Evolutionary conservation across 2,797 vertebrate species (phyloP), one percentile per base, ranked within the genome.

Genomic region (Semotilus atromaculatus): DNA sequence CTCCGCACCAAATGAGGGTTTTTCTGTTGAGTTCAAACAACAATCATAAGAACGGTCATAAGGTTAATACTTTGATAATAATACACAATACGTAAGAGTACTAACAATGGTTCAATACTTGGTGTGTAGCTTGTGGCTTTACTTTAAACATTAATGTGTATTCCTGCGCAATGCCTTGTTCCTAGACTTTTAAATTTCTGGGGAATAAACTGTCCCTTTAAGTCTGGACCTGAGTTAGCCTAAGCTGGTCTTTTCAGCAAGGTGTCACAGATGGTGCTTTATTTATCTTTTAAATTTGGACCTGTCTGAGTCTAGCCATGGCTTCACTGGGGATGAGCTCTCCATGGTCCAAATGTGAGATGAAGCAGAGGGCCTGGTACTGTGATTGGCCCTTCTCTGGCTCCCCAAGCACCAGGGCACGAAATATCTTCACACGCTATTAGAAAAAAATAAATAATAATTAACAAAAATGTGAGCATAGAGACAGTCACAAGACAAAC

Each of bases 261-360:
- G 21, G 23, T 58, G 53, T 8, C 21, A 58, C 16, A 55, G 79
- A 75, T 23, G 34, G 31, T 26, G 45, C 48, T 55, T 55, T 23
- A 55, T 45, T 45, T 45, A 45, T 14, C 43, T 81, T 36, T 72
- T 34, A 38, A 58, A 36, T 58, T 31, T 88, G 89, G 60, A 97
- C 96, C 94, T 97, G 96, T 74, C 96, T 91, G 26, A 97, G 93
- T 88, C 96, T 95, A 3, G 95, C 95, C 96, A 97, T 96, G 29
- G 96, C 96, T 76, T 97, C 96, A 0, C 95, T 97, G 87, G 96
- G 96, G 86, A 97, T 97, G 90, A 97, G 95, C 87, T 97, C 96
- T 73, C 95, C 96, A 90, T 89, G 94, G 68, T 96, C 93, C 38
- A 97, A 94, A 74, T 93, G 90, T 0, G 95, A 96, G 89, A 97